Evolutionary conservation across 1,140 invertebrate genomes (phyloP), one percentile per base, ranked within the genome.

Genomic region (Eubasilissa regina): DNA sequence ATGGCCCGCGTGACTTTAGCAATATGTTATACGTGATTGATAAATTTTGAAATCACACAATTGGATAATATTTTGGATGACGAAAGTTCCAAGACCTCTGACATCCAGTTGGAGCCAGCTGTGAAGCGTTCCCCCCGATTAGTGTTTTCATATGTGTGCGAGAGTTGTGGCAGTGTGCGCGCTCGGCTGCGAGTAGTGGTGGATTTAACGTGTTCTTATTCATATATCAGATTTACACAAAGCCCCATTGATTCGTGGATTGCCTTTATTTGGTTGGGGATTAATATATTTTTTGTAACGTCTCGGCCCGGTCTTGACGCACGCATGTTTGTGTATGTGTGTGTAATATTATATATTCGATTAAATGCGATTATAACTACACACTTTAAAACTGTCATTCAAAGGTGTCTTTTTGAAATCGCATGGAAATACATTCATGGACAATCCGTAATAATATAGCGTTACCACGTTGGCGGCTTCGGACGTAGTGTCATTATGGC

Each of bases 161-260:
- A 6, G 73, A n/a, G n/a, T n/a, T 62, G 4, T 55, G 64, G 3
- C 25, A 53, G 68, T 53, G 48, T 35, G 35, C 25, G 45, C 55
- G 48, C 48, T 15, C 25, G 48, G 6, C n/a, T 12, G 55, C 45
- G n/a, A 19, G 68, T 72, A 13, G 13, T 51, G 47, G 68, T 53
- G 68, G 68, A 53, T 72, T 72, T 72, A 72, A 72, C 68, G 47
- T 48, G 48, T 72, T 25, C 68, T 53, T 72, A 72, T 72, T 72
- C 68, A 72, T 72, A 72, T 72, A 72, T 72, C 68, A 72, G 68
- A 72, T 72, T 72, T 72, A 72, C 68, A 72, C 68, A 72, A 72
- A 72, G 48, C 68, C 45, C 68, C 68, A 72, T 72, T 72, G 68
- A 72, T 72, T 72, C 68, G 68, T 17, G 68, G 68, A 72, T 72